Base-by-base conservation (phyloP, 2,113 vertebrate genomes). In the Leuciscus idus region DNA sequence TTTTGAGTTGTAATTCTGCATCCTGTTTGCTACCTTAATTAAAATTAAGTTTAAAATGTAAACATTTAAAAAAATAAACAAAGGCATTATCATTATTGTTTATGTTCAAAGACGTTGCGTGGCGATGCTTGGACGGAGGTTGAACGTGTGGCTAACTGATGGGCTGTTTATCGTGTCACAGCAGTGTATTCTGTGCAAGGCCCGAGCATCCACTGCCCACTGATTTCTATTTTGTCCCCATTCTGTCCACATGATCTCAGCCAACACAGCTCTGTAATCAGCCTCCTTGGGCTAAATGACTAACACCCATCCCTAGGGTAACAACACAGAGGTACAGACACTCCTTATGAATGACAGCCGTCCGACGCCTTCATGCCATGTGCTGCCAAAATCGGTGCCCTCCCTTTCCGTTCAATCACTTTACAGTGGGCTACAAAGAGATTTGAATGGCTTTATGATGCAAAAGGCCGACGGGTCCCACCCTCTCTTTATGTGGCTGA, bases 351-450 rank as follows among this genome's bases (percentile, higher is more conserved):
- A 87, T 87, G 88, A 84, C 85, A 84, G 68, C 74, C 81, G 15
- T 84, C 52, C 26, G 30, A 74, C 33, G 83, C 30, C n/a, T 84
- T 76, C 57, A 72, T 80, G 61, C 84, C 74, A 82, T 90, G 62
- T 90, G 91, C 87, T 90, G 77, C 84, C 87, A 90, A 78, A 43
- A 92, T 86, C 81, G 84, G 59, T 89, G 87, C 89, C 87, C 89
- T 84, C 74, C 74, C 79, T 70, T 87, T 88, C 76, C 79, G 30
- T 79, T 30, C 26, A 28, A 84, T 33, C 55, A 78, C 61, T 79
- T 84, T 84, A 84, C 81, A 84, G 73, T n/a, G 79, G 46, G 83
- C 52, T 82, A 89, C 64, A 76, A 85, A 81, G 87, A 74, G 83
- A 89, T 84, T 89, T 90, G 85, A 91, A 91, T 90, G 88, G 72